Percentiles rank a stretch among this genome's conserved stretches.
Evolutionary conservation across 2,797 vertebrate species (phyloP).

Genomic region (Clarias fuscus): DNA sequence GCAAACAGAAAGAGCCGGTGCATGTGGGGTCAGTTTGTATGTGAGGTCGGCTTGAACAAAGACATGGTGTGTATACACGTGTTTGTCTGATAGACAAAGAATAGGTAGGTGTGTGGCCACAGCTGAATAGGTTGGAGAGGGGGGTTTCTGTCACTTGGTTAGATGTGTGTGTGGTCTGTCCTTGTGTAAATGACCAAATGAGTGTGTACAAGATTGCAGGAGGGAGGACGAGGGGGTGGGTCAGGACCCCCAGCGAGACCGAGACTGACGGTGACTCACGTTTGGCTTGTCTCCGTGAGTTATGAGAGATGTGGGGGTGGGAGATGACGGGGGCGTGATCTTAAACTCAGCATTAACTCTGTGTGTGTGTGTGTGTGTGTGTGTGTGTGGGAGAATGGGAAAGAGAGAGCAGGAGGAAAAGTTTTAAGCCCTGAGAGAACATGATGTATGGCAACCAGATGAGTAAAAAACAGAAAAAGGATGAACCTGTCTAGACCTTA

Average conservation of each 20-base stretch:
- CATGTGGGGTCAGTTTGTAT: constrained; percentile 18
- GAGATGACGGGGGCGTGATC: constrained; percentile 5
- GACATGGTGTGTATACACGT: constrained; percentile 38
- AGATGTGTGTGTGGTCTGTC: constrained; percentile 48
- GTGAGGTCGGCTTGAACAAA: constrained; percentile 32
- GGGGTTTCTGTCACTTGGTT: constrained; percentile 39
- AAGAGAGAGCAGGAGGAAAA: constrained; percentile 11
- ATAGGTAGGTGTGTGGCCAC: constrained; percentile 45
- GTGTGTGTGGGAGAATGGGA: not conserved
- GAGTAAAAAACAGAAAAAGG: constrained; percentile 6
- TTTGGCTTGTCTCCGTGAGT: constrained; percentile 45
- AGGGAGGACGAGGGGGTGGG: constrained; percentile 11
- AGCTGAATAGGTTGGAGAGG: not conserved
- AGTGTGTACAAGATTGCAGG: constrained; percentile 28
- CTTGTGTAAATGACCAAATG: constrained; percentile 38
- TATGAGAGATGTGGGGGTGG: constrained; percentile 34
- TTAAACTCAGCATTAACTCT: constrained; percentile 19
- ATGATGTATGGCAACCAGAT: constrained; percentile 43
- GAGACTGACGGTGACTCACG: constrained; percentile 48
- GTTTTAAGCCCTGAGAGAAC: constrained; percentile 26
- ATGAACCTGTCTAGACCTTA: constrained; percentile 32
- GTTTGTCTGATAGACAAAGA: constrained; percentile 36
- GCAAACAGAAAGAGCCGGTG: not conserved
- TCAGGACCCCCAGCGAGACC: constrained; percentile 42
- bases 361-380: not conserved